Evolutionary conservation across 2,797 vertebrate species (phyloP).

Genomic region (Meda fulgida): DNA sequence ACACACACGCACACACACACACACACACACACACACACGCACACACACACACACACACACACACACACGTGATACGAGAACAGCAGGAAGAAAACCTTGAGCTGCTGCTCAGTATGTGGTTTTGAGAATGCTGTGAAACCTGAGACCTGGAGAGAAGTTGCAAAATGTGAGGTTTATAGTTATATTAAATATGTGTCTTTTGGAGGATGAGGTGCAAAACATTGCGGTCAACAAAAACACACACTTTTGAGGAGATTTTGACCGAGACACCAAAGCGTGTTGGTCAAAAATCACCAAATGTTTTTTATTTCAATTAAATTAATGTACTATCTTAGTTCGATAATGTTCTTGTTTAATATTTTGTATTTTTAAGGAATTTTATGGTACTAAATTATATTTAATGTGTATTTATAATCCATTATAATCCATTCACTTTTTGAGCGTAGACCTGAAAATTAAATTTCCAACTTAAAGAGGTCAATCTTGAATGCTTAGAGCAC

Average conservation of each 20-base stretch:
- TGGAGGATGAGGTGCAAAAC: neutral
- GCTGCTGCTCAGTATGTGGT: neutral
- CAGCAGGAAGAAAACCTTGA: slow-evolving; percentile 13
- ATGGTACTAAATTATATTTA: too few species aligned
- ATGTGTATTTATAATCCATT: too few species aligned
- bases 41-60: slow-evolving; percentile 2
- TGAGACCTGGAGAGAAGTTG: neutral
- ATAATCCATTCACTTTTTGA: too few species aligned
- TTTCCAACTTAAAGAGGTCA: too few species aligned
- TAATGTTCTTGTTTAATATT: too few species aligned
- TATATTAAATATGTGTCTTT: neutral
- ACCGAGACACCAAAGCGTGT: too few species aligned
- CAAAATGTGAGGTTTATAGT: neutral
- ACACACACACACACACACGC: slow-evolving; percentile 17
- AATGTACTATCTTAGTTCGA: too few species aligned
- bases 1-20: slow-evolving; percentile 8
- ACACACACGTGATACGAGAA: slow-evolving; percentile 29
- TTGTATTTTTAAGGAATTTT: too few species aligned
- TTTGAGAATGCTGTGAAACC: neutral
- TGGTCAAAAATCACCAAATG: too few species aligned
- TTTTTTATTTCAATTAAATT: fast-evolving
- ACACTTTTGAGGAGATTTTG: neutral
- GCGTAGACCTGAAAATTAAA: too few species aligned
- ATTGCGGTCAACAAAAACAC: neutral
- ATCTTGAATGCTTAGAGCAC: too few species aligned